Percentiles rank a stretch among this genome's conserved stretches.
These are phyloP conservation scores for Sminthurides bifidus DNA, from an alignment of 1,140 invertebrate species.

Conservation along the genomic window DNA sequence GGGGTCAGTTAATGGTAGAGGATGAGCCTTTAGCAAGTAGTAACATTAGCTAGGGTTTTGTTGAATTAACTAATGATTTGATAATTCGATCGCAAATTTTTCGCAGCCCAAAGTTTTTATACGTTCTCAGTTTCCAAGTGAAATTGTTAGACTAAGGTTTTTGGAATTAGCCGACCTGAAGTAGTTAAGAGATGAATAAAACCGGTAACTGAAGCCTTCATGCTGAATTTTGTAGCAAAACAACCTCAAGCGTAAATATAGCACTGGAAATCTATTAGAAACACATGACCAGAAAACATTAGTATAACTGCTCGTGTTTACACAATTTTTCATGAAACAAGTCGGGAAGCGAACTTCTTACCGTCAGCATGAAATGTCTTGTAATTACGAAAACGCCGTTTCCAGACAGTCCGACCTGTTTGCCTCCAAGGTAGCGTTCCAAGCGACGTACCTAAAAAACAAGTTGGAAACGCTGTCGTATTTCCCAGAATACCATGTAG, in stretches of 20 bases:
- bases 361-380: constrained; percentile 22
- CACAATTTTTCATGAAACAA: not conserved
- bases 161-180: no score
- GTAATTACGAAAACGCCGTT: constrained; percentile 25
- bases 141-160: constrained; percentile 1
- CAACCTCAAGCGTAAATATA: constrained; percentile 26
- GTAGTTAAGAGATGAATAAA: no score
- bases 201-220: no score
- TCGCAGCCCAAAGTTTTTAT: not conserved
- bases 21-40: not conserved
- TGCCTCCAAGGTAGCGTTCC: constrained; percentile 16
- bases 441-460: constrained; percentile 18
- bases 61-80: not conserved
- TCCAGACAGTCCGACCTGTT: constrained; percentile 18
- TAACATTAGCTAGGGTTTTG: not conserved
- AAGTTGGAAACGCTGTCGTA: not conserved
- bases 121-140: not conserved
- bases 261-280: constrained; percentile 21
- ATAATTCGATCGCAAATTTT: not conserved
- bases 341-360: not conserved
- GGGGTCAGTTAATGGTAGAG: not conserved
- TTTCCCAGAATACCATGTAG: not conserved
- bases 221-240: constrained; percentile 21
- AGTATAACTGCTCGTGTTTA: not conserved
- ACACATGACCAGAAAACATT: not conserved